Evolutionary conservation across 1,140 invertebrate species (phyloP).

Genomic region (Atta texana): DNA sequence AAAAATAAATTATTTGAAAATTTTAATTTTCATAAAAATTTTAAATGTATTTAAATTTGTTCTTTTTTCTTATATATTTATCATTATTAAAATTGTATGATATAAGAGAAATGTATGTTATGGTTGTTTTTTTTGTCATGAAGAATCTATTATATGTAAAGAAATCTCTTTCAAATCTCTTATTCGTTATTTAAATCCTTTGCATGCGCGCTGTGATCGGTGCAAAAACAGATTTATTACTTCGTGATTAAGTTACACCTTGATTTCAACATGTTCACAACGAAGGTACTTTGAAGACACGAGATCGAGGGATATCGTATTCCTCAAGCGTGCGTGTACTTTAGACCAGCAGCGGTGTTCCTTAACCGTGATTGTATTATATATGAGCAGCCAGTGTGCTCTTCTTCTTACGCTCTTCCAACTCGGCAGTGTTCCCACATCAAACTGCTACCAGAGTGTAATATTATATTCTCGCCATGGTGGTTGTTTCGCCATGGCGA

Average conservation of each 20-base stretch:
- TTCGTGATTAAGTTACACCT: constrained; percentile 55
- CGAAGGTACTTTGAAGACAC: constrained; percentile 65
- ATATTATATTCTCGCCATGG: constrained; percentile 75
- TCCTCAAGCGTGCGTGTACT: constrained; percentile 57
- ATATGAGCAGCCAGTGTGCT: constrained; percentile 65
- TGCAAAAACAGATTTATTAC: constrained; percentile 54
- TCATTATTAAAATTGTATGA: not conserved
- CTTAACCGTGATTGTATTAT: constrained; percentile 75
- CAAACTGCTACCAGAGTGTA: constrained; percentile 73
- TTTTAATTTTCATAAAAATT: constrained; percentile 2
- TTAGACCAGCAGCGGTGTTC: constrained; percentile 69
- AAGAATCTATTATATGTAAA: not conserved
- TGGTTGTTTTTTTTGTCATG: not conserved
- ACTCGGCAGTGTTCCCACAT: constrained; percentile 75
- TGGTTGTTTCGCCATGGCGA: constrained; percentile 73
- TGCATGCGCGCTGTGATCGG: not conserved
- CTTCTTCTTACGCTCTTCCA: constrained; percentile 71
- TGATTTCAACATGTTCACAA: constrained; percentile 50
- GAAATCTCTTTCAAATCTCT: not conserved
- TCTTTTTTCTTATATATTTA: not conserved
- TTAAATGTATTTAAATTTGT: not conserved
- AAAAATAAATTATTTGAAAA: not conserved
- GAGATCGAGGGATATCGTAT: constrained; percentile 74
- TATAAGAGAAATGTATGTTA: not conserved
- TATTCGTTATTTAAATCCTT: constrained; percentile 38